phyloP scores from a whole-genome alignment of 2,113 vertebrate species.

The Plestiodon gilberti region DNA sequence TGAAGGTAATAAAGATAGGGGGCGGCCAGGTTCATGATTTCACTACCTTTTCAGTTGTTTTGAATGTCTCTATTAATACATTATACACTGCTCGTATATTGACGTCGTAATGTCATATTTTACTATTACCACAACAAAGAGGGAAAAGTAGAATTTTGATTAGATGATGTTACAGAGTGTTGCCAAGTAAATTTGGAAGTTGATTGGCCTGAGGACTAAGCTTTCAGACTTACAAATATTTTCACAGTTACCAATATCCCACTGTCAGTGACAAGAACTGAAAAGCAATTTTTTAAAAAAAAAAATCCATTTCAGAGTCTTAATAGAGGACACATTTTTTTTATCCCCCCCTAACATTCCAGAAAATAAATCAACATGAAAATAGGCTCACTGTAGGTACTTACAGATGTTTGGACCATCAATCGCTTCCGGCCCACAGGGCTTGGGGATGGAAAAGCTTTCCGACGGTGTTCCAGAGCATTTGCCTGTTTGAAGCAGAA shows the following conservation, averaged over 20 bases:
- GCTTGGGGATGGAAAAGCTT: not conserved
- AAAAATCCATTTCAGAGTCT: not conserved
- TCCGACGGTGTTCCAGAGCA: not conserved
- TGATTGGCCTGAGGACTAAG: not conserved
- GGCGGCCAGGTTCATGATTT: not conserved
- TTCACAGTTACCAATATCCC: not conserved
- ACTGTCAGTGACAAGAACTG: not conserved
- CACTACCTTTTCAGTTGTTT: not conserved
- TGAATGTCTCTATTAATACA: not conserved
- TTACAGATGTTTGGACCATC: not conserved
- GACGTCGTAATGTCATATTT: not conserved
- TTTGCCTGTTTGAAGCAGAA: not conserved
- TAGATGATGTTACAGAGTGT: not conserved
- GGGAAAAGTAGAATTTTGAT: not conserved
- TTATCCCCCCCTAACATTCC: not conserved
- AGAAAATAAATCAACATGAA: slow-evolving; percentile 19
- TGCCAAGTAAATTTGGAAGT: not conserved
- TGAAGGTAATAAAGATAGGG: not conserved
- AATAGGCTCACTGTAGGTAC: slow-evolving; percentile 1
- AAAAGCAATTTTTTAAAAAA: slow-evolving; percentile 13
- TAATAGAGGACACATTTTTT: not conserved
- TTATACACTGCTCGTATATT: not conserved
- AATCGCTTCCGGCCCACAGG: not conserved
- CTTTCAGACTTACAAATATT: not conserved
- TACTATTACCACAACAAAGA: not conserved